phyloP scores from a whole-genome alignment of 1,140 invertebrate species.

The Hypothenemus hampei region DNA sequence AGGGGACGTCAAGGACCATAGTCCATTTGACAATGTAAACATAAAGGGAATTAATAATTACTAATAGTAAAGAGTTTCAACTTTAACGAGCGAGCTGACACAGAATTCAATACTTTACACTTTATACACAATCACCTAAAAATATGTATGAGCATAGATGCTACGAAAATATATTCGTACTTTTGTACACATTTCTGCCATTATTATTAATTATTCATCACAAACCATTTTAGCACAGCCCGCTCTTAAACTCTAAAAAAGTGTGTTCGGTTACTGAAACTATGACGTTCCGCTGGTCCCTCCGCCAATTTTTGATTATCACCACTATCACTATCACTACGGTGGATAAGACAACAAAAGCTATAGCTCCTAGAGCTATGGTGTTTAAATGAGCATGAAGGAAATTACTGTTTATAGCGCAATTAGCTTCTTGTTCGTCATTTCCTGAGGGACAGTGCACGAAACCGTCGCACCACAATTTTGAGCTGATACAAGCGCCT shows the following conservation, averaged over 20 bases:
- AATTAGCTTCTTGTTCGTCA: conserved; percentile 67
- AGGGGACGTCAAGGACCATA: too few relatives aligned
- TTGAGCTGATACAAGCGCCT: conserved; percentile 66
- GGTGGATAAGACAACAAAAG: conserved; percentile 29
- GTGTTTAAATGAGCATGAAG: conserved; percentile 54
- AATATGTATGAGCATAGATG: too few relatives aligned
- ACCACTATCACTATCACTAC: conserved; percentile 36
- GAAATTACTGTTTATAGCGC: conserved; percentile 63
- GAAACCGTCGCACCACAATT: conserved; percentile 68
- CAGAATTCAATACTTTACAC: too few relatives aligned
- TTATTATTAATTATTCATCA: too few relatives aligned
- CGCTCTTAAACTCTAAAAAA: conserved; percentile 45
- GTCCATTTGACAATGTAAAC: too few relatives aligned
- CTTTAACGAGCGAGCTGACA: too few relatives aligned
- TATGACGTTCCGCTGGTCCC: conserved; percentile 42
- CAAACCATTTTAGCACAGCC: conserved; percentile 39
- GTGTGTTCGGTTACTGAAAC: conserved; percentile 46
- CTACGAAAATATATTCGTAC: too few relatives aligned
- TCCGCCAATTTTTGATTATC: conserved; percentile 39
- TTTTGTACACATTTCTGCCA: too few relatives aligned
- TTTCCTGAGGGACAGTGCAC: conserved; percentile 68
- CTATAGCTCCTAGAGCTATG: conserved; percentile 29
- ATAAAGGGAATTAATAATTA: too few relatives aligned
- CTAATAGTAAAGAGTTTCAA: too few relatives aligned
- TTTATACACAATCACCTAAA: too few relatives aligned